Percentiles rank a stretch among this genome's conserved stretches.
Conservation (phyloP, 1,140 invertebrate species). For the Drosophila persimilis region DNA sequence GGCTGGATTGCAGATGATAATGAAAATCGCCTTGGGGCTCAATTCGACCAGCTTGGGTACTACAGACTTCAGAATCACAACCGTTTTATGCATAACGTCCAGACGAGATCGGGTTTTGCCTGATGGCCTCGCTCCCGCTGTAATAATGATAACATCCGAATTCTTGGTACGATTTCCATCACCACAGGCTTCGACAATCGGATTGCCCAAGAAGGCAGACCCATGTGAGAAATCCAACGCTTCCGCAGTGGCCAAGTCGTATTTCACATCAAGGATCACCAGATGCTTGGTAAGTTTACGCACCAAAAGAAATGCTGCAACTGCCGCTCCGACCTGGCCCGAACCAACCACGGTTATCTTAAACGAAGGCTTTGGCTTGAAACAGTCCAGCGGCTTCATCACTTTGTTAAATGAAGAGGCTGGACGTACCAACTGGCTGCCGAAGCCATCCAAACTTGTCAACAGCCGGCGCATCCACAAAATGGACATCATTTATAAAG, state of each 20-base stretch:
- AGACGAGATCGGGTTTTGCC: conserved; percentile 88
- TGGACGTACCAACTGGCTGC: too few species aligned
- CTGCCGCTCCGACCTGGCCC: conserved; percentile 48
- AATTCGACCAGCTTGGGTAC: conserved; percentile 90
- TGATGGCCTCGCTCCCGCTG: conserved; percentile 92
- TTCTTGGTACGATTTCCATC: conserved; percentile 90
- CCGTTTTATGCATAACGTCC: conserved; percentile 91
- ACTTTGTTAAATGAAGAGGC: background rate
- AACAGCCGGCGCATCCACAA: too few species aligned
- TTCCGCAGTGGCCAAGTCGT: conserved; percentile 33
- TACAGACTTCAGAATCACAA: conserved; percentile 92
- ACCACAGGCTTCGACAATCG: conserved; percentile 18
- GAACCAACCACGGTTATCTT: conserved; percentile 48
- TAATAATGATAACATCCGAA: conserved; percentile 92
- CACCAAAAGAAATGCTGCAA: conserved; percentile 17
- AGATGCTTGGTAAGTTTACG: conserved; percentile 32
- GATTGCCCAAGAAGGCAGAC: conserved; percentile 27
- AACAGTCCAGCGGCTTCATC: conserved; percentile 9
- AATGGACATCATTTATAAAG: too few species aligned
- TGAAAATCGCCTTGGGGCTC: conserved; percentile 91
- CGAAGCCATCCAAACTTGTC: too few species aligned
- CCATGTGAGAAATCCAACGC: conserved; percentile 43
- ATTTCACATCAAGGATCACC: conserved; percentile 30
- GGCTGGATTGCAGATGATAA: conserved; percentile 94
- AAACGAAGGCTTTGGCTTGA: background rate